A percentile compares a stretch with the other conserved stretches of the same genome.
phyloP scores from a whole-genome alignment of 2,113 vertebrate genomes.

The Trogon melanurus region DNA sequence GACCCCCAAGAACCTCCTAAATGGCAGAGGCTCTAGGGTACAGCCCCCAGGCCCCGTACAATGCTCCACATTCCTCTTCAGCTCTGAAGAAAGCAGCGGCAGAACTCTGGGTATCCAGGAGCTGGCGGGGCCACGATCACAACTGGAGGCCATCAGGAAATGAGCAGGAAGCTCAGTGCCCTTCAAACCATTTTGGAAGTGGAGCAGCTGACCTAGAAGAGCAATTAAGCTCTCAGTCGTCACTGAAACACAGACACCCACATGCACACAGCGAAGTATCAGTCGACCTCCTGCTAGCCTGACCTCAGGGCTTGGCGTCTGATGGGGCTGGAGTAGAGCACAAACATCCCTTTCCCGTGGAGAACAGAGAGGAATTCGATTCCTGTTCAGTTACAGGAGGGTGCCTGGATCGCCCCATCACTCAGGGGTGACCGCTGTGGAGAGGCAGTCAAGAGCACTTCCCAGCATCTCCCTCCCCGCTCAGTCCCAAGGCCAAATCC shows the following conservation, averaged over 20 bases:
- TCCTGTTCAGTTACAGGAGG: neutral
- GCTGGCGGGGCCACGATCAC: neutral
- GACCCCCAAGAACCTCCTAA: neutral
- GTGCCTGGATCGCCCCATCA: neutral
- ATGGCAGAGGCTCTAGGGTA: neutral
- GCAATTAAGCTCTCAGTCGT: constrained; percentile 13
- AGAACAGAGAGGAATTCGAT: neutral
- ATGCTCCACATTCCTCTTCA: accelerated
- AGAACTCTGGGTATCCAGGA: neutral
- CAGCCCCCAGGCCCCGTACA: neutral
- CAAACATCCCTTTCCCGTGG: neutral
- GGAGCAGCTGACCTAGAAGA: constrained; percentile 25
- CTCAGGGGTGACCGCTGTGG: neutral
- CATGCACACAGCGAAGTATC: neutral
- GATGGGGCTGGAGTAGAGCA: neutral
- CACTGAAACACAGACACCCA: neutral
- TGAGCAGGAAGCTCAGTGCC: constrained; percentile 21
- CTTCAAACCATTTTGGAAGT: neutral
- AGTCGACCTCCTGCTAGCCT: constrained; percentile 10
- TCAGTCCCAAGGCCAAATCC: neutral
- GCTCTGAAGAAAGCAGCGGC: neutral
- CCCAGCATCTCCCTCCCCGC: neutral
- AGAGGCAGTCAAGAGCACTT: neutral
- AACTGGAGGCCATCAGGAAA: neutral
- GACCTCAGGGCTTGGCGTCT: neutral